A percentile compares a stretch with the other conserved stretches of the same genome.
phyloP scores from a whole-genome alignment of 2,888 invertebrate genomes.

The Amiota mariae region DNA sequence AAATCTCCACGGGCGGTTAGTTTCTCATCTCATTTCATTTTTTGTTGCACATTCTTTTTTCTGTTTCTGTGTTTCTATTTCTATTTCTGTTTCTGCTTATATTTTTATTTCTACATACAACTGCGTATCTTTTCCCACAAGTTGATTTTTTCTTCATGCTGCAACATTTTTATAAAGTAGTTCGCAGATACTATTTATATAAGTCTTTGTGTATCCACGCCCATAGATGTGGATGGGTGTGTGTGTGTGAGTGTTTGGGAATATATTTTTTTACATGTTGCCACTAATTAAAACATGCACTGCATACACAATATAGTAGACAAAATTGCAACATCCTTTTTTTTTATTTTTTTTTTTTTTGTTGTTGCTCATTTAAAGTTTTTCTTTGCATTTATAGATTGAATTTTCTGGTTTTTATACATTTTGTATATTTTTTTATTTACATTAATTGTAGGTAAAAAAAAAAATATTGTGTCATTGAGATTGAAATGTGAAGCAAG shows the following conservation, averaged over 20 bases:
- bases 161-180: too few species aligned
- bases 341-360: background rate
- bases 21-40: background rate
- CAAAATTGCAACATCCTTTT: background rate
- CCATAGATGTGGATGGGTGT: too few species aligned
- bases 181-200: too few species aligned
- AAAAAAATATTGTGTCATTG: constrained; percentile 7
- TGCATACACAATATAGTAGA: background rate
- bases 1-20: constrained; percentile 26
- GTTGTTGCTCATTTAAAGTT: background rate
- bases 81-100: background rate
- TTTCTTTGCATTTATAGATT: too few species aligned
- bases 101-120: constrained; percentile 9
- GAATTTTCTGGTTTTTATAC: background rate
- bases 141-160: background rate
- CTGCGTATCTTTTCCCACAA: background rate
- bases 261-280: constrained; percentile 5
- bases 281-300: constrained; percentile 20
- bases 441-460: background rate
- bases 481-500: background rate
- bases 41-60: background rate
- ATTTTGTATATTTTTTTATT: background rate
- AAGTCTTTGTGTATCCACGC: too few species aligned
- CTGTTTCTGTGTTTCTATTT: background rate
- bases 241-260: background rate